phyloP scores from a whole-genome alignment of 2,888 invertebrate species.

The Cryptus armator region DNA sequence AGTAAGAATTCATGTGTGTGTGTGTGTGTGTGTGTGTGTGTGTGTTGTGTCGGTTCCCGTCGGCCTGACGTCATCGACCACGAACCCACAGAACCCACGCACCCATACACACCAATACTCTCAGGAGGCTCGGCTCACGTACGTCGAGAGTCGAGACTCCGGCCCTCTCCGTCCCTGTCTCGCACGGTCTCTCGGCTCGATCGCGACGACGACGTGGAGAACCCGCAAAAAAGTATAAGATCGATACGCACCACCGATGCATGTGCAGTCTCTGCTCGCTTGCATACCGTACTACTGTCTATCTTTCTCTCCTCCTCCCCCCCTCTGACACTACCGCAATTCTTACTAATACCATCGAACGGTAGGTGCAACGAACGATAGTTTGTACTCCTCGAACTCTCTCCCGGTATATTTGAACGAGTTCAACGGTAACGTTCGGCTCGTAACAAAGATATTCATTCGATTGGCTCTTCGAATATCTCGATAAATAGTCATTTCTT shows the following conservation, averaged over 20 bases:
- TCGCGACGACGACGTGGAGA: conserved; percentile 68
- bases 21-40: conserved; percentile 28
- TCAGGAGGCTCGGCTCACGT: conserved; percentile 67
- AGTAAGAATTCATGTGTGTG: conserved; percentile 31
- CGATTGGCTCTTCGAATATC: not conserved
- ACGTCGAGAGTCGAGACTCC: conserved; percentile 66
- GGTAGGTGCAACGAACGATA: conserved; percentile 63
- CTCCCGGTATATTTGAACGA: conserved; percentile 36
- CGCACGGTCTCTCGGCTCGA: conserved; percentile 56
- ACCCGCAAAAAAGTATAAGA: conserved; percentile 69
- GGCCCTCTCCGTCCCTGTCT: conserved; percentile 36
- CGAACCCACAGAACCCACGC: conserved; percentile 67
- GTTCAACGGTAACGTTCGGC: conserved; percentile 39
- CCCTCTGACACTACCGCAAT: conserved; percentile 34
- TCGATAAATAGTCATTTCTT: too few species aligned
- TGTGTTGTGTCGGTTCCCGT: conserved; percentile 55
- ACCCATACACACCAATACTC: conserved; percentile 61
- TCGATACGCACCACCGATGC: conserved; percentile 69
- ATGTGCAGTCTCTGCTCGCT: conserved; percentile 59
- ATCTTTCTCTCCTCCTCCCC: conserved; percentile 23
- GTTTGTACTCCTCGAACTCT: conserved; percentile 53
- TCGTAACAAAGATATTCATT: conserved; percentile 18
- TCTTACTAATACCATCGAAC: conserved; percentile 41
- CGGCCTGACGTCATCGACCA: conserved; percentile 69
- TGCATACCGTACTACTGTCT: conserved; percentile 40